phyloP scores from a whole-genome alignment of 2,797 vertebrate species.

The Melanotaenia parkinsoni region DNA sequence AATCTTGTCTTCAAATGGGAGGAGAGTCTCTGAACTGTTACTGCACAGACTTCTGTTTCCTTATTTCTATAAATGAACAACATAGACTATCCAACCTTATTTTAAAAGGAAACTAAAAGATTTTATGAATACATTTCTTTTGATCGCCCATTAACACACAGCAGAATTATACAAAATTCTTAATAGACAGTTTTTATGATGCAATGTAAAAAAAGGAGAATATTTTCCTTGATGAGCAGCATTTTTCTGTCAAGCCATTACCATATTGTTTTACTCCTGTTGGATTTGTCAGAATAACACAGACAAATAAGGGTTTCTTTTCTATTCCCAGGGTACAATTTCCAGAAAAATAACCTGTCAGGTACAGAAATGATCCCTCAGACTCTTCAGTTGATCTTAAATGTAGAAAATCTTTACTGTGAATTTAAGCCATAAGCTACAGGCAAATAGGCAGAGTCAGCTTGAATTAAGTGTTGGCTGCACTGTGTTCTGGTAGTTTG shows the following conservation, averaged over 20 bases:
- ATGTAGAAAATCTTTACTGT: too few relatives aligned
- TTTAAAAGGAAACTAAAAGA: background rate
- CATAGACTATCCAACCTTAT: background rate
- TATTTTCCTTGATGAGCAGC: too few relatives aligned
- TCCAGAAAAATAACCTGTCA: background rate
- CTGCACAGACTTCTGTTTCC: conserved; percentile 27
- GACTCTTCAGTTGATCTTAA: background rate
- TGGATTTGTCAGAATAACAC: background rate
- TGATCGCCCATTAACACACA: background rate
- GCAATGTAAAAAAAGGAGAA: background rate
- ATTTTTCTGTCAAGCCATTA: background rate
- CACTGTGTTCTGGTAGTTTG: background rate
- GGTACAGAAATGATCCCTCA: background rate
- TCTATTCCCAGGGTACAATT: background rate
- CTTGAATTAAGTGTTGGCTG: background rate
- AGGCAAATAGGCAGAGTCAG: background rate
- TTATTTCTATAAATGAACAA: conserved; percentile 13
- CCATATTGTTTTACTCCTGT: background rate
- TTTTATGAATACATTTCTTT: background rate
- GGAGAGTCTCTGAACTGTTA: background rate
- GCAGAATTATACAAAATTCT: background rate
- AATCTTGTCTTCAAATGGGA: conserved; percentile 15
- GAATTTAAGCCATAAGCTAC: background rate
- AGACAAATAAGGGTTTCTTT: background rate
- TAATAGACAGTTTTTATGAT: background rate